Evolutionary conservation across 2,888 invertebrate genomes (phyloP).

Genomic region (Creontiades dilutus): DNA sequence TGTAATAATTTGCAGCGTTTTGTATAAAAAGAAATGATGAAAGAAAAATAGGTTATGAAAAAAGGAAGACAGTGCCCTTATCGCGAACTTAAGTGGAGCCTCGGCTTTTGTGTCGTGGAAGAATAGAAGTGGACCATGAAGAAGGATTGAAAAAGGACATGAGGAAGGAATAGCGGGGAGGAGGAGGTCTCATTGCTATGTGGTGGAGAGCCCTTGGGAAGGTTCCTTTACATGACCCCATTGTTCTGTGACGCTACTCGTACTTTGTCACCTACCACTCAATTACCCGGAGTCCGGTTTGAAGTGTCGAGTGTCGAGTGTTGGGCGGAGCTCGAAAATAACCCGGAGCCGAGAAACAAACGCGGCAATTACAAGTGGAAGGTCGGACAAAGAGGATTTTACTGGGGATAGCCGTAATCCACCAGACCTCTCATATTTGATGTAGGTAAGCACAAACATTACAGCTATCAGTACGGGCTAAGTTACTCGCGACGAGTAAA

Average conservation of each 20-base stretch:
- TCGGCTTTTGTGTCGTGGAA: not conserved
- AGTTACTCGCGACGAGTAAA: too few species aligned
- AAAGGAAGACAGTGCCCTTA: not conserved
- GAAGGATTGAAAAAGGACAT: not conserved
- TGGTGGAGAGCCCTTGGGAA: not conserved
- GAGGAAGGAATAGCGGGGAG: not conserved
- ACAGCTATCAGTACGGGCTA: too few species aligned
- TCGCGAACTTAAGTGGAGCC: not conserved
- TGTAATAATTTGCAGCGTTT: too few species aligned
- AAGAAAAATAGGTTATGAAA: too few species aligned
- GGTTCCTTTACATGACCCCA: not conserved
- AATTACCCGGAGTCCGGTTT: not conserved
- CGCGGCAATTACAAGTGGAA: not conserved
- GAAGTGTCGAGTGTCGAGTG: not conserved
- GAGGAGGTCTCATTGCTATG: not conserved
- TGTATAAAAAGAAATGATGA: too few species aligned
- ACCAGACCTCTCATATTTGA: too few species aligned
- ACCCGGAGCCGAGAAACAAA: not conserved
- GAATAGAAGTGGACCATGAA: not conserved
- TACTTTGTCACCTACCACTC: slow-evolving; percentile 32
- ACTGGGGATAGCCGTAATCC: too few species aligned
- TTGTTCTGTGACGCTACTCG: not conserved
- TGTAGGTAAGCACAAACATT: too few species aligned
- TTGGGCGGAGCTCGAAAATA: not conserved
- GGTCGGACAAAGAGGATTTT: too few species aligned